Conservation (phyloP, 2,113 vertebrate species). For the Menura novaehollandiae region DNA sequence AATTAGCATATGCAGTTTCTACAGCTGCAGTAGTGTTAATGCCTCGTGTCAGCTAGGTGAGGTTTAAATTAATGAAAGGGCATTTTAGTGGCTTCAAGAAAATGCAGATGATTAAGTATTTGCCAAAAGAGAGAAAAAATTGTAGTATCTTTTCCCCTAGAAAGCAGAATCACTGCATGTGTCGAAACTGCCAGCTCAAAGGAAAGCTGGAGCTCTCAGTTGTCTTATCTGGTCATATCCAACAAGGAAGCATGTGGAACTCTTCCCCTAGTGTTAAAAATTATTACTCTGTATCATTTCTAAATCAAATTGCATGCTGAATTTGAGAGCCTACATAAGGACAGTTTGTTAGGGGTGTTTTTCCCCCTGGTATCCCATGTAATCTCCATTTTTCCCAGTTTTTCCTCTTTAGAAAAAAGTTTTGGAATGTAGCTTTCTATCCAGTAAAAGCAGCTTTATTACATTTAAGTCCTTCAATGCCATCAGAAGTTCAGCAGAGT, state of each 20-base stretch:
- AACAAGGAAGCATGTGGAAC: neutral
- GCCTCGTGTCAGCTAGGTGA: neutral
- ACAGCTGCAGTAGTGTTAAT: neutral
- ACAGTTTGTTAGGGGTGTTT: neutral
- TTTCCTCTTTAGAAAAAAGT: neutral
- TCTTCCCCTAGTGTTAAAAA: neutral
- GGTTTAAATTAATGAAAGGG: neutral
- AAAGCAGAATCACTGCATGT: neutral
- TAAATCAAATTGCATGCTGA: neutral
- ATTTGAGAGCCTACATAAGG: neutral
- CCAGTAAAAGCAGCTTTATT: neutral
- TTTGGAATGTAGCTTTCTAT: neutral
- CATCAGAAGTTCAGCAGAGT: neutral
- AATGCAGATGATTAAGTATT: neutral
- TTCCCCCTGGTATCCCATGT: accelerated
- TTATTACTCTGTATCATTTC: neutral
- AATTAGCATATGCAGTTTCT: neutral
- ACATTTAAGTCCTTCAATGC: neutral
- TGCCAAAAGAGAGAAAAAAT: neutral
- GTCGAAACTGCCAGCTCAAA: neutral
- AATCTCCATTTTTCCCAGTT: neutral
- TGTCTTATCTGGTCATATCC: neutral
- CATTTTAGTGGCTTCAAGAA: neutral
- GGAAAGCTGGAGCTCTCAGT: neutral
- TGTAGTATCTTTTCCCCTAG: neutral